A percentile compares a stretch with the other conserved stretches of the same genome.
Conservation (phyloP, 1,140 invertebrate species). For the Cotesia chilonis region DNA sequence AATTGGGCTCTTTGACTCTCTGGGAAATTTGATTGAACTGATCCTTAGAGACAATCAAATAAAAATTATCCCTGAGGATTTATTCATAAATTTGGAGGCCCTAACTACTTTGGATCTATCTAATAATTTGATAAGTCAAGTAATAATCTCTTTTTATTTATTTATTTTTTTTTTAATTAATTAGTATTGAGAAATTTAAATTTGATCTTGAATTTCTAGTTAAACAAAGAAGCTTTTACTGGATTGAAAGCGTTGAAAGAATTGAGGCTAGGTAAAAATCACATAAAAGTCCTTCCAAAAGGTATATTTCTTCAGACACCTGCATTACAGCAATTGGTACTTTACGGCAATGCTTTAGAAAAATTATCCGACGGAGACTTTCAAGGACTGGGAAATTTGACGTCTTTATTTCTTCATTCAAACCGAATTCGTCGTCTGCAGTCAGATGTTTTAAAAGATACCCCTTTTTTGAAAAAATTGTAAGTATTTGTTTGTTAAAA, state of each 20-base stretch:
- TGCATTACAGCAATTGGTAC: constrained; percentile 68
- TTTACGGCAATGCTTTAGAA: constrained; percentile 71
- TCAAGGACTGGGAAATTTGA: constrained; percentile 67
- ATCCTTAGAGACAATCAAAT: constrained; percentile 73
- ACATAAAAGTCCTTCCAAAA: constrained; percentile 64
- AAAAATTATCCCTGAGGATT: constrained; percentile 64
- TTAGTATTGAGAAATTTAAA: not conserved
- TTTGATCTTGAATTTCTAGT: constrained; percentile 44
- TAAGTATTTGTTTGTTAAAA: constrained; percentile 39
- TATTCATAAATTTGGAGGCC: constrained; percentile 67
- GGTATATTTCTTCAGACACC: constrained; percentile 62
- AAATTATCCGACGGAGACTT: constrained; percentile 66
- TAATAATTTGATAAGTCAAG: constrained; percentile 66
- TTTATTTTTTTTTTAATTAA: not conserved
- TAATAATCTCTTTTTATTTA: constrained; percentile 37
- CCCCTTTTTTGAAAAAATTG: constrained; percentile 57
- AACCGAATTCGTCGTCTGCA: constrained; percentile 69
- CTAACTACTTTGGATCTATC: constrained; percentile 60
- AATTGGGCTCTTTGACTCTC: constrained; percentile 63
- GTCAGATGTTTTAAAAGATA: constrained; percentile 63
- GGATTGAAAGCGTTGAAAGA: constrained; percentile 67
- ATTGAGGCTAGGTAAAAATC: constrained; percentile 70
- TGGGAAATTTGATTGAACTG: constrained; percentile 67
- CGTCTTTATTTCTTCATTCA: constrained; percentile 71
- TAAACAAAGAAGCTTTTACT: constrained; percentile 64